Conservation (phyloP, 1,140 invertebrate genomes). For the Pseudomyrmex cubaensis region DNA sequence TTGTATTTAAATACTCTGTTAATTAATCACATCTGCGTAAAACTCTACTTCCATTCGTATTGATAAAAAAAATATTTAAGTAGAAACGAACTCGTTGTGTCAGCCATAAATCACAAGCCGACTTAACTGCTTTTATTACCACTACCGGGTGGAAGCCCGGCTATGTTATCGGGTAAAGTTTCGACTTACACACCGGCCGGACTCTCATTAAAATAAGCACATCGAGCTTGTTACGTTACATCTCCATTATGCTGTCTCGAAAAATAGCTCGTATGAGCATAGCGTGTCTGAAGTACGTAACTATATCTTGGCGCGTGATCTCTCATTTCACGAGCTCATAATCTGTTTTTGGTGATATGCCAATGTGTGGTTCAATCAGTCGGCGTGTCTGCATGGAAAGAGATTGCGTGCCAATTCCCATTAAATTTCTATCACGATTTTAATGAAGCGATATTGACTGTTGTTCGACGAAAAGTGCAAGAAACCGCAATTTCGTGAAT, state of each 20-base stretch:
- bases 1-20: constrained; percentile 26
- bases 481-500: neutral
- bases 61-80: constrained; percentile 34
- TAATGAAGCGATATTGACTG: constrained; percentile 31
- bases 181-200: constrained; percentile 39
- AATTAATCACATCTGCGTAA: constrained; percentile 26
- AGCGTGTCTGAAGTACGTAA: constrained; percentile 29
- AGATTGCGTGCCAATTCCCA: constrained; percentile 13
- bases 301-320: constrained; percentile 20
- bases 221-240: constrained; percentile 49
- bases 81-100: constrained; percentile 57
- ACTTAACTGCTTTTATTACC: constrained; percentile 72
- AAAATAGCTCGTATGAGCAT: constrained; percentile 54
- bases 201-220: constrained; percentile 69
- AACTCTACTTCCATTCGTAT: neutral
- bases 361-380: constrained; percentile 24
- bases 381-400: neutral
- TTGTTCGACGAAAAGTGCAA: neutral
- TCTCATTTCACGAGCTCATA: constrained; percentile 20
- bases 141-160: constrained; percentile 24
- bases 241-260: constrained; percentile 57
- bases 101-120: constrained; percentile 65
- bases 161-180: constrained; percentile 72
- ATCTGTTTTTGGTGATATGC: constrained; percentile 41
- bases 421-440: constrained; percentile 29